phyloP scores from a whole-genome alignment of 2,797 vertebrate species.

The Lepilemur ruficaudatus region DNA sequence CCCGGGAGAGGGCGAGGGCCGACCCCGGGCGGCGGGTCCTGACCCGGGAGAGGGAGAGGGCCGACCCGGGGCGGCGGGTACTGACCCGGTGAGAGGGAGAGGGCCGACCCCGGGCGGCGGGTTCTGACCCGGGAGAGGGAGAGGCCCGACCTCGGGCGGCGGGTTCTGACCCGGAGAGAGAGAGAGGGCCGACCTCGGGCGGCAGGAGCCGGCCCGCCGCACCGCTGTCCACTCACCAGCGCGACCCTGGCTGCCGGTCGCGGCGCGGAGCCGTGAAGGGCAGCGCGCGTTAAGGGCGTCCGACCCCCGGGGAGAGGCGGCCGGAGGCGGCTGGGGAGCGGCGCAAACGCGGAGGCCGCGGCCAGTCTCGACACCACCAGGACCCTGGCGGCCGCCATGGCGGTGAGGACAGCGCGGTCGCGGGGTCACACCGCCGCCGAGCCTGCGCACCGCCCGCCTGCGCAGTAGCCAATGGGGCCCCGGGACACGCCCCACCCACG shows the following conservation, averaged over 20 bases:
- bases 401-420: fast-evolving
- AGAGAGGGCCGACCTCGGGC: not conserved
- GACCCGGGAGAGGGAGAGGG: too few species aligned
- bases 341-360: not conserved
- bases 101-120: not conserved
- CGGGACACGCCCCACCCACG: not conserved
- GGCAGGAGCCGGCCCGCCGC: fast-evolving
- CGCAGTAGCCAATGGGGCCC: not conserved
- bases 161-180: too few species aligned
- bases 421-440: fast-evolving
- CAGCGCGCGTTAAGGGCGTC: not conserved
- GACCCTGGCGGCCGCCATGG: slow-evolving; percentile 12
- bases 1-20: too few species aligned
- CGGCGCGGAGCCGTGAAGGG: slow-evolving; percentile 76
- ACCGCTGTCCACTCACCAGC: slow-evolving; percentile 78
- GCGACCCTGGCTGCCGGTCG: slow-evolving; percentile 78
- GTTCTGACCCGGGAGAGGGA: too few species aligned
- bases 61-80: too few species aligned
- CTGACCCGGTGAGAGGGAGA: too few species aligned
- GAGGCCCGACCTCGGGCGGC: too few species aligned
- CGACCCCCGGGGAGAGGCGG: not conserved
- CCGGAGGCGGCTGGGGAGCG: not conserved
- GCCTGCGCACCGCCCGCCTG: not conserved
- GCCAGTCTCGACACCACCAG: not conserved
- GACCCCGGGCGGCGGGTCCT: not conserved